Conservation (phyloP, 2,888 invertebrate species). For the Agrochola lota region DNA sequence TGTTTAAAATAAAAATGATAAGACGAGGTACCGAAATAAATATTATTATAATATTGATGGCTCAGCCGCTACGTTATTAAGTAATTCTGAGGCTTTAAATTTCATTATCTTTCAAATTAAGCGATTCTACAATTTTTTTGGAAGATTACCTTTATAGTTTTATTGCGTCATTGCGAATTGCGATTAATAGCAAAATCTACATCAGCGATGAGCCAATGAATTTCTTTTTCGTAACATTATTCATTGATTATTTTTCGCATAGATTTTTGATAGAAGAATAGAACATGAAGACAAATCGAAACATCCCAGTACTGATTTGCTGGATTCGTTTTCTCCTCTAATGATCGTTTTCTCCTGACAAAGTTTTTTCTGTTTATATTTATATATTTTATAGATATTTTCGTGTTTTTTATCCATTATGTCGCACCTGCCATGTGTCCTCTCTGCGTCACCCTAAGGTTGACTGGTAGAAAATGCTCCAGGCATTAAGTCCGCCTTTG, state of each 20-base stretch:
- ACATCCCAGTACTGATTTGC: no score
- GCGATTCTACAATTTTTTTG: neutral
- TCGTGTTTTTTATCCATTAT: no score
- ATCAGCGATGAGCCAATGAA: neutral
- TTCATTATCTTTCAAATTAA: conserved; percentile 39
- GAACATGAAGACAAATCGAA: neutral
- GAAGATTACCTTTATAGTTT: conserved; percentile 32
- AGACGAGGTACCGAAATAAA: conserved; percentile 4
- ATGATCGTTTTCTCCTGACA: no score
- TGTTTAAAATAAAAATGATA: neutral
- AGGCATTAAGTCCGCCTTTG: no score
- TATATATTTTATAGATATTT: no score
- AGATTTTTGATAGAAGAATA: neutral
- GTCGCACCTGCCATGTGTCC: no score
- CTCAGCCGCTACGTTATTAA: conserved; percentile 11
- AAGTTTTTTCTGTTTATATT: no score
- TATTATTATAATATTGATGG: conserved; percentile 15
- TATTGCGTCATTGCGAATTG: conserved; percentile 28
- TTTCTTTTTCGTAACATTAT: neutral
- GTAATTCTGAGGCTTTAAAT: conserved; percentile 13
- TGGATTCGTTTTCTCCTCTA: no score
- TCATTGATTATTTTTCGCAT: neutral
- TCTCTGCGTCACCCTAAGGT: no score
- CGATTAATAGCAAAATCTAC: conserved; percentile 16
- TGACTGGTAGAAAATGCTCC: no score